A percentile compares a stretch with the other conserved stretches of the same genome.
Conservation (phyloP, 2,888 invertebrate species). For the Chaetogeoica ovagalla region DNA sequence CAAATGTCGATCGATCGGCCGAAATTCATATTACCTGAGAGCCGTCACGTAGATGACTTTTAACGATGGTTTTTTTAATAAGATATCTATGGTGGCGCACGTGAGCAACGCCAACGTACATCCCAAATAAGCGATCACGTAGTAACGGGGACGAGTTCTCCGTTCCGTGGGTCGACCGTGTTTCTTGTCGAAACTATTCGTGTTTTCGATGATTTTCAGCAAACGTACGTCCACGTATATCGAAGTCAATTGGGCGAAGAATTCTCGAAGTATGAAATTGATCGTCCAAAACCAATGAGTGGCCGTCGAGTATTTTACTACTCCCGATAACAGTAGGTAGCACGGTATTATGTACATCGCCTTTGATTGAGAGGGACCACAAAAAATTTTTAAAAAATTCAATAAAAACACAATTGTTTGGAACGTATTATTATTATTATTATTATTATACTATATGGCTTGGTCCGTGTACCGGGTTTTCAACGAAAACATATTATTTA, state of each 20-base stretch:
- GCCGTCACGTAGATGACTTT: constrained; percentile 6
- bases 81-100: constrained; percentile 19
- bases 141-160: constrained; percentile 15
- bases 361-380: background rate
- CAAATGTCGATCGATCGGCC: no score
- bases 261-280: constrained; percentile 21
- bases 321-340: background rate
- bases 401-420: no score
- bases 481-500: no score
- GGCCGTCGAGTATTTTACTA: background rate
- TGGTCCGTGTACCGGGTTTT: no score
- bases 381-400: no score
- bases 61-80: background rate
- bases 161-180: constrained; percentile 33
- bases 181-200: constrained; percentile 18
- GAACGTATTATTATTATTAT: background rate
- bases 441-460: no score
- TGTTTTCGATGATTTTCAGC: constrained; percentile 33
- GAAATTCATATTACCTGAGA: constrained; percentile 11
- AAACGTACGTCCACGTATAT: constrained; percentile 17
- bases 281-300: constrained; percentile 38
- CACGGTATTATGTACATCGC: constrained; percentile 11
- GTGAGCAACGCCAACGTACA: constrained; percentile 8
- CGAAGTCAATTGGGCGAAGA: constrained; percentile 12
- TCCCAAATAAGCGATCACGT: constrained; percentile 31